Percentiles rank a stretch among this genome's conserved stretches.
These are phyloP conservation scores for Vulpes ferrilata DNA, from an alignment of 2,113 vertebrate species.

Conservation along the genomic window DNA sequence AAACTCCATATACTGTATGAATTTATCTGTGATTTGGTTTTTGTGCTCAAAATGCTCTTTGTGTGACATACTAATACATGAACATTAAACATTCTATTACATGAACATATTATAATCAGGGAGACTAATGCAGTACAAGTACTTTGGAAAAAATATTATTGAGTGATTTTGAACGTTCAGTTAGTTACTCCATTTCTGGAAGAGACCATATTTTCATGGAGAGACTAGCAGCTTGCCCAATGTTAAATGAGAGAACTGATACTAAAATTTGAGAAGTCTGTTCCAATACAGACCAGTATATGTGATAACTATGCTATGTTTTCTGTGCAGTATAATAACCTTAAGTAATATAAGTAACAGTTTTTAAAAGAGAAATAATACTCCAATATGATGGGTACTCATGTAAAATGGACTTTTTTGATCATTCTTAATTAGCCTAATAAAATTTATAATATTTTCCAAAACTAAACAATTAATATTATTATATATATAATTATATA, in stretches of 20 bases:
- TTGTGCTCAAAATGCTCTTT: background rate
- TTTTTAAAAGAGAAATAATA: background rate
- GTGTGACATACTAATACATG: background rate
- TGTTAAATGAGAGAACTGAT: background rate
- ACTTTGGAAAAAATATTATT: background rate
- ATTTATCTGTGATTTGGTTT: background rate
- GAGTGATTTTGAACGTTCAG: conserved; percentile 13
- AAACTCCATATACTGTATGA: background rate
- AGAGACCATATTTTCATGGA: background rate
- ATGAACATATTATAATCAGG: background rate
- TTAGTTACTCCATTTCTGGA: background rate
- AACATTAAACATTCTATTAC: background rate
- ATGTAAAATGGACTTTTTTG: background rate
- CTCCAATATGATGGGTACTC: background rate
- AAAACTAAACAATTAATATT: conserved; percentile 20
- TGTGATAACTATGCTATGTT: background rate
- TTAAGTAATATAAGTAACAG: background rate
- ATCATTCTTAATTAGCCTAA: background rate
- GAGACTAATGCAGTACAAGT: background rate
- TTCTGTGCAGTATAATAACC: background rate
- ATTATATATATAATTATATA: background rate
- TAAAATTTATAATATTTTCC: background rate
- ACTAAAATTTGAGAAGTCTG: background rate
- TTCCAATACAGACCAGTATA: background rate
- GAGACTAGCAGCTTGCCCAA: background rate